These are phyloP conservation scores for Dolichoris vasculosae DNA, from an alignment of 1,140 invertebrate genomes.

Conservation along the genomic window DNA sequence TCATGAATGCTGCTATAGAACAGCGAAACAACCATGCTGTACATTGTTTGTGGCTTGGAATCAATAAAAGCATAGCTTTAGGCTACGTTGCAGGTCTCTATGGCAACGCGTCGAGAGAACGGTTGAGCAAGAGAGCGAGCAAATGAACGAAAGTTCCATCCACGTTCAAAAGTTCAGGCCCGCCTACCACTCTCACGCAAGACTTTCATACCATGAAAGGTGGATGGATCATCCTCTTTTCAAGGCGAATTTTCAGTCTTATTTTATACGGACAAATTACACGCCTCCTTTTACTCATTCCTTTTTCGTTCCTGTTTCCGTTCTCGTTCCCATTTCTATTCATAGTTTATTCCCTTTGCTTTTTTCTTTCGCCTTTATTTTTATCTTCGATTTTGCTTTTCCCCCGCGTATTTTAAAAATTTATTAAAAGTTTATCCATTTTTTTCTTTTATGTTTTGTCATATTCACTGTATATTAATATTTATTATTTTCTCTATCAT, in stretches of 20 bases:
- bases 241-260: not conserved
- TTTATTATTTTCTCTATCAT: no score
- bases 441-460: no score
- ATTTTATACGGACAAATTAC: not conserved
- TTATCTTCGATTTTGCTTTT: not conserved
- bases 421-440: no score
- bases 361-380: not conserved
- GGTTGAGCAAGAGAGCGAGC: not conserved
- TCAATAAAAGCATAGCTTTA: conserved; percentile 76
- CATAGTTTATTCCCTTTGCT: not conserved
- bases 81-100: conserved; percentile 70
- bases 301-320: not conserved
- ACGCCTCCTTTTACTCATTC: not conserved
- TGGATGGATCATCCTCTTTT: not conserved
- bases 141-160: conserved; percentile 60
- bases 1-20: conserved; percentile 63
- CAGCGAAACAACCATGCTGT: conserved; percentile 74
- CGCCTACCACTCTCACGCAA: conserved; percentile 54
- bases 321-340: not conserved
- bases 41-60: conserved; percentile 76
- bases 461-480: no score
- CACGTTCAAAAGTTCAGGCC: conserved; percentile 62
- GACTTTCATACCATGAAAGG: not conserved
- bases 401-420: no score
- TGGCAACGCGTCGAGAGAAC: not conserved